Evolutionary conservation across 2,888 invertebrate genomes (phyloP), one percentile per base, ranked within the genome.

Genomic region (Cyclophora albipunctata): DNA sequence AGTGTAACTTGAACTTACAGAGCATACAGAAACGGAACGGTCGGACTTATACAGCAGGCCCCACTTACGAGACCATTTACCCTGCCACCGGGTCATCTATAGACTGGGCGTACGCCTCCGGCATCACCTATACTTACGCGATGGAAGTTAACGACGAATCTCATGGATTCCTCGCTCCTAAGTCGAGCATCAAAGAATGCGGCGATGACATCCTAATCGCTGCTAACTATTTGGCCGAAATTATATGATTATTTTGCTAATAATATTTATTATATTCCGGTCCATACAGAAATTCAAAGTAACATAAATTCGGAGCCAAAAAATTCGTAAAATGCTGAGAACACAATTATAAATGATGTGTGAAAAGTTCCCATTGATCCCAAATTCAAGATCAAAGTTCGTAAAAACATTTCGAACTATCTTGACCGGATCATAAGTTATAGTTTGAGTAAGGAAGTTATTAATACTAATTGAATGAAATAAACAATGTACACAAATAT

Each of bases 61-160:
- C 61, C 0, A 55, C 63, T 0, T 67, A 68, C 47, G 59, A 66
- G 35, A 42, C 58, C 6, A 48, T 72, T 5, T 70, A 73, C 50
- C 71, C 73, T 3, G 64, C 69, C 0, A 53, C 66, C 0, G 76
- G 75, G 0, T 47, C 67, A 0, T 50, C 62, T 2, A 41, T 72
- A 20, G 77, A 78, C 52, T 77, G 72, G 73, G 52, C 55, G 2
- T 73, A 75, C 48, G 44, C 62, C 0, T 37, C 53, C 2, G 75
- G 76, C 0, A 49, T 72, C 1, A 41, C 50, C 3, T 59, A 66
- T 34, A 47, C 66, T 3, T 74, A 60, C 45, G 67, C 55, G 5
- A 62, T 77, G 3, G 71, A 75, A 50, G 56, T 64, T 1, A 58
- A 67, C 2, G 69, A 73, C 52, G 53, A 48, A 0, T 69, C 67